Evolutionary conservation across 2,888 invertebrate genomes (phyloP).

Genomic region (Gastracanthus pulcherrimus): DNA sequence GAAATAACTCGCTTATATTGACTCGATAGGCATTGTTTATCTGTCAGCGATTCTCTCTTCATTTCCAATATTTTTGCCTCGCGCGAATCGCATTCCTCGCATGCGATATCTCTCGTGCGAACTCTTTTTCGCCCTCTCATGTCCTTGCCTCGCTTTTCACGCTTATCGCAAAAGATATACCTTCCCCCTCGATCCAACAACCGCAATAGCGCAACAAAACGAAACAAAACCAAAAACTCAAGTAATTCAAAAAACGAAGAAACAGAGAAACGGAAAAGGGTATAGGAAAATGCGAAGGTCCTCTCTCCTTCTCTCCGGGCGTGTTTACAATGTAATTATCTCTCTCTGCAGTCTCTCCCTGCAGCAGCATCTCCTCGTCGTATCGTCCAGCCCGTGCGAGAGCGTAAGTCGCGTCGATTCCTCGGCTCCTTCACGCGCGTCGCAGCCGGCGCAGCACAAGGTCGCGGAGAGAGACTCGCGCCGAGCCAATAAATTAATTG

Average conservation of each 20-base stretch:
- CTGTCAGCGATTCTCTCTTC: constrained; percentile 13
- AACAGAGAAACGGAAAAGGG: background rate
- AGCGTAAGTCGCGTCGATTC: constrained; percentile 8
- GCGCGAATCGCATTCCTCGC: constrained; percentile 17
- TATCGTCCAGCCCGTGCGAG: too few species aligned
- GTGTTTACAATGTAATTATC: constrained; percentile 62
- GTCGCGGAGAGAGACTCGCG: constrained; percentile 29
- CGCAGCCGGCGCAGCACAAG: constrained; percentile 11
- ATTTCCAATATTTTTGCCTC: constrained; percentile 42
- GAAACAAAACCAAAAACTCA: too few species aligned
- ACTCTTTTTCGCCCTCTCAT: constrained; percentile 6
- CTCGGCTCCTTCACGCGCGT: constrained; percentile 20
- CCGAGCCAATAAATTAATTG: constrained; percentile 74
- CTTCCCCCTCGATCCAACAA: background rate
- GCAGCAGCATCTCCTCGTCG: background rate
- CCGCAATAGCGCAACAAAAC: background rate
- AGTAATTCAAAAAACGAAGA: too few species aligned
- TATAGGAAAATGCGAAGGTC: constrained; percentile 32
- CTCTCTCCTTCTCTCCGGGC: constrained; percentile 16
- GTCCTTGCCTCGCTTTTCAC: constrained; percentile 1
- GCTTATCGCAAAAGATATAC: constrained; percentile 21
- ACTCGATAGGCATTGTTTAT: constrained; percentile 19
- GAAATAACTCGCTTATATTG: background rate
- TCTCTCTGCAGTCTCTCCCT: background rate
- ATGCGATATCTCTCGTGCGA: background rate